phyloP scores from a whole-genome alignment of 2,797 vertebrate genomes.

The Danionella dracula region DNA sequence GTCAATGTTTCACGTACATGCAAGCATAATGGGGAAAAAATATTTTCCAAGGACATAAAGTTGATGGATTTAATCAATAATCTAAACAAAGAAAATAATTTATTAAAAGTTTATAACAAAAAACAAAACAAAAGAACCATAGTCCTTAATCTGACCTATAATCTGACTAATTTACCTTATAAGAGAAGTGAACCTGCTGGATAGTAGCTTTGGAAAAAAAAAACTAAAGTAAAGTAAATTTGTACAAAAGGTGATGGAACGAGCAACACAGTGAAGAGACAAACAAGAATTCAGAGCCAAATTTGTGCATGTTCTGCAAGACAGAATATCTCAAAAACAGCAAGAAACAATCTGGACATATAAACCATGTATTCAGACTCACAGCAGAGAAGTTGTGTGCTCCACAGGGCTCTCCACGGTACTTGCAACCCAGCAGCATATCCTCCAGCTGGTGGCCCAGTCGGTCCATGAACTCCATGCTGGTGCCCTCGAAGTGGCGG shows the following conservation, averaged over 20 bases:
- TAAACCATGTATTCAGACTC: constrained; percentile 65
- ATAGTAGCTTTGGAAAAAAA: too few relatives aligned
- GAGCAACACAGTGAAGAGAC: neutral
- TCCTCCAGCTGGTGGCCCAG: constrained; percentile 95
- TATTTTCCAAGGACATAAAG: too few relatives aligned
- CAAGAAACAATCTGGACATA: constrained; percentile 41
- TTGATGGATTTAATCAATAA: too few relatives aligned
- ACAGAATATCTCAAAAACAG: neutral
- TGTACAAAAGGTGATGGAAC: neutral
- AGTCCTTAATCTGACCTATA: too few relatives aligned
- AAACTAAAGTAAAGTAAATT: neutral
- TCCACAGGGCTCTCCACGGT: constrained; percentile 88
- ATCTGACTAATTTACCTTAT: too few relatives aligned
- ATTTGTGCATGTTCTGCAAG: neutral
- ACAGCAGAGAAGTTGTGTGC: constrained; percentile 97
- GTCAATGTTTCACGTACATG: too few relatives aligned
- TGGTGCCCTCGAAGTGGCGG: constrained; percentile 94
- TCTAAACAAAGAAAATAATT: too few relatives aligned
- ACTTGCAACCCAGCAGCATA: constrained; percentile 97
- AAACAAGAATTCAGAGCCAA: neutral
- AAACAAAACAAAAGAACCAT: too few relatives aligned
- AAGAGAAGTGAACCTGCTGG: too few relatives aligned
- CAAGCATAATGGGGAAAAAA: too few relatives aligned
- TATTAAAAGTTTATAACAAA: too few relatives aligned
- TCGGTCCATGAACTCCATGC: constrained; percentile 92